Evolutionary conservation across 2,113 vertebrate species (phyloP), one percentile per base, ranked within the genome.

Genomic region (Gasterosteus nipponicus): DNA sequence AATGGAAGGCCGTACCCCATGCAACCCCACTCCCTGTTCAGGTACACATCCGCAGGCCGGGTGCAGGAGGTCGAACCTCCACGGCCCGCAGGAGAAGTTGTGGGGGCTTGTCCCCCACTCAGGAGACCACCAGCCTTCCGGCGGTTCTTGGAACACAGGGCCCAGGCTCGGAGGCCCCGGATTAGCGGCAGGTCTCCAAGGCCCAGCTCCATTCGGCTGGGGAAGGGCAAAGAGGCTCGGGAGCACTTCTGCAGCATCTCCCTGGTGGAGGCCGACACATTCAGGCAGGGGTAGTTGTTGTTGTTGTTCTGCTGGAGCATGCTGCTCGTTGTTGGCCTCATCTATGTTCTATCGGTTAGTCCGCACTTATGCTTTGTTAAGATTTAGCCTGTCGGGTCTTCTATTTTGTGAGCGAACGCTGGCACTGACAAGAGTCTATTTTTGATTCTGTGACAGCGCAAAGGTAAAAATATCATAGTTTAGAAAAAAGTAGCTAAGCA

Each of bases 221-320:
- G 83, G 76, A 94, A 89, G 3, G 92, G 87, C 77, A 91, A 84
- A 2, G 88, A 71, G 53, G 86, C 77, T 64, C 84, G 78, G 62
- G 85, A 80, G 78, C 89, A 91, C 69, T 90, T 91, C 69, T 92
- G 92, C 14, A 93, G 81, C 51, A 89, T 77, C 69, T 92, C 90
- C 66, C 78, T 73, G 33, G 84, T 77, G n/a, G 84, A 81, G 60
- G 72, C 86, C 1, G 87, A 77, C 85, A 90, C 63, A 14, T 87
- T 90, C 69, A 94, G 88, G 80, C 94, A 95, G 16, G 91, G 91
- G 87, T 94, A 92, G 90, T 95, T 95, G 82, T 95, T 95, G 87
- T 95, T 95, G 87, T 95, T 95, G 57, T 95, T 95, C 83, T 94
- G 93, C 87, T 95, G 94, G 26, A 95, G 90, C 92, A 95, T 94